Percentiles rank a stretch among this genome's conserved stretches.
phyloP scores from a whole-genome alignment of 2,113 vertebrate genomes.

The Pithys albifrons region DNA sequence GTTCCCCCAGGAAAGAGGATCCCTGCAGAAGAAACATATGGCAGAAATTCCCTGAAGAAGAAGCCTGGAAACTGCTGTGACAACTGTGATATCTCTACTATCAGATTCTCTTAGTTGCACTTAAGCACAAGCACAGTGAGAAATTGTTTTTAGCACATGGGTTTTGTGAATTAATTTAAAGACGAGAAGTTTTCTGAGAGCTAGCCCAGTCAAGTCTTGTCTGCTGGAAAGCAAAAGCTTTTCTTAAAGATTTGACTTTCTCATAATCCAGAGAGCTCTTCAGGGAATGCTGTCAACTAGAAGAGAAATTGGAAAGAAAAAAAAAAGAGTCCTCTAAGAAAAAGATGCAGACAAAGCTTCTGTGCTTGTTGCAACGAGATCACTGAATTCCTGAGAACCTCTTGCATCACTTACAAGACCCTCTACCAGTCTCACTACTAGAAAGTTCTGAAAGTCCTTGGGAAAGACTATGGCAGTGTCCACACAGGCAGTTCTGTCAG shows the following conservation, averaged over 20 bases:
- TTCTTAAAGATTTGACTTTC: background rate
- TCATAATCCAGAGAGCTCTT: background rate
- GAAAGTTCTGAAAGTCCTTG: background rate
- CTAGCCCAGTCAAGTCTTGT: background rate
- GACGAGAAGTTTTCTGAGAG: background rate
- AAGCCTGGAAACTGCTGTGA: background rate
- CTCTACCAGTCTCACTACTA: background rate
- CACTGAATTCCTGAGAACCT: background rate
- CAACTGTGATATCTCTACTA: slow-evolving; percentile 16
- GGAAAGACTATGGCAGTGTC: background rate
- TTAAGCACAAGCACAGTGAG: background rate
- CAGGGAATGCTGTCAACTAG: background rate
- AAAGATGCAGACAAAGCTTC: background rate
- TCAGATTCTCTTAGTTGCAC: background rate
- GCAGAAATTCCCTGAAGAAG: slow-evolving; percentile 27
- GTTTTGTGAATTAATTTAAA: background rate
- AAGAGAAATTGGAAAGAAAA: background rate
- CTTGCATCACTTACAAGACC: background rate
- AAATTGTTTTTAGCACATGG: background rate
- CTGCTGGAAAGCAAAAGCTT: background rate
- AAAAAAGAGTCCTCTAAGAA: background rate
- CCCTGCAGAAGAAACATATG: background rate
- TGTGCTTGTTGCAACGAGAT: background rate
- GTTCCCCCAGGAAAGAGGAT: background rate
- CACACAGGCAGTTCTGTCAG: background rate